phyloP scores from a whole-genome alignment of 1,140 invertebrate genomes.

The Oncopodura yosiiana region DNA sequence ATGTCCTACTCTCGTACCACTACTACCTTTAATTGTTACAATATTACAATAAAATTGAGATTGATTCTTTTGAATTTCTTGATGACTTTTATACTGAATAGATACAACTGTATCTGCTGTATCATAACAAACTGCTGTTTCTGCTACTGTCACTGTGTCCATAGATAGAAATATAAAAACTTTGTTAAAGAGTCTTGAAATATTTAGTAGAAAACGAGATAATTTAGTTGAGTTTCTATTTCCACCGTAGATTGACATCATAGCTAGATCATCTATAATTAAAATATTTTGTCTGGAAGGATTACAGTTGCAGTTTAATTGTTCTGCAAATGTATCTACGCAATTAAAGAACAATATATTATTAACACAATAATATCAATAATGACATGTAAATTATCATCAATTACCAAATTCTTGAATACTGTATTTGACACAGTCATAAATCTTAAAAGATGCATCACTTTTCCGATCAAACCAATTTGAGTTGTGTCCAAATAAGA shows the following conservation, averaged over 20 bases:
- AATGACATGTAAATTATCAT: too few relatives aligned
- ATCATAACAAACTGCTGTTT: conserved; percentile 4
- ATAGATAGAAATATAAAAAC: conserved; percentile 14
- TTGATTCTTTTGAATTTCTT: too few relatives aligned
- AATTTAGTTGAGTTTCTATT: not conserved
- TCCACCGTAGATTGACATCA: conserved; percentile 4
- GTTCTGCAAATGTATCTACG: not conserved
- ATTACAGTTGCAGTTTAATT: not conserved
- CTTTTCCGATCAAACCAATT: too few relatives aligned
- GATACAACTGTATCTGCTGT: conserved; percentile 11
- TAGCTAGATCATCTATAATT: conserved; percentile 19
- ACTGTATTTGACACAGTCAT: too few relatives aligned
- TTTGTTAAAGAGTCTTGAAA: conserved; percentile 7
- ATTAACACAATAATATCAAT: too few relatives aligned
- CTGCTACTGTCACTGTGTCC: conserved; percentile 7
- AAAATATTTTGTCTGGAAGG: conserved; percentile 4
- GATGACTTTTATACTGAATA: not conserved
- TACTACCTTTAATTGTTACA: conserved; percentile 22
- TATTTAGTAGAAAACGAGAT: conserved; percentile 1
- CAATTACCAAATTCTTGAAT: too few relatives aligned
- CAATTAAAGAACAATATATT: too few relatives aligned
- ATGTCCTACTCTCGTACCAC: not conserved
- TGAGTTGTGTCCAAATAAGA: too few relatives aligned
- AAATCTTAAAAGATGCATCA: too few relatives aligned
- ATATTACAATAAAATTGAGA: conserved; percentile 22